Evolutionary conservation across 2,113 vertebrate species (phyloP), one percentile per base, ranked within the genome.

Genomic region (cattle (Bos taurus)): DNA sequence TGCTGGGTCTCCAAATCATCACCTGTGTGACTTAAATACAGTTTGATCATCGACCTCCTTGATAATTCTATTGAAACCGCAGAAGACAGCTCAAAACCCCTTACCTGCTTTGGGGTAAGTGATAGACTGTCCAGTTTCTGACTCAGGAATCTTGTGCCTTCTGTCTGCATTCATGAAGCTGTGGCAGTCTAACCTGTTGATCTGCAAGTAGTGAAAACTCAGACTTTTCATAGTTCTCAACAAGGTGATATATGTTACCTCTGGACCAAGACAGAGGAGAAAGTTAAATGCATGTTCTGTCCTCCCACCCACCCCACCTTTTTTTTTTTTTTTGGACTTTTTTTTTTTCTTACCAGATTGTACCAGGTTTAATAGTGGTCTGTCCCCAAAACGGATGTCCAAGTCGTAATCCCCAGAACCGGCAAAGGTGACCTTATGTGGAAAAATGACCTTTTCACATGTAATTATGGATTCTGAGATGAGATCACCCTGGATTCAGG

Each of bases 281-380:
- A 84, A 59, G 50, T 50, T 67, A 16, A 50, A 85, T 60, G 15
- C 23, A 67, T 71, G 28, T 5, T 19, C 17, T 74, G 15, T 30
- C 21, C 9, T 16, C 40, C 8, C 1, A 0, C 15, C 8, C 16
- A 19, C 15, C 1, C 4, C 12, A 15, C 2, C 17, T 52, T 64
- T 57, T 28, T 28, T 12, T 26, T 43, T 46, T 14, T 14, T 14
- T 30, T 16, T 16, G 23, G 4, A 40, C 4, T 15, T n/a, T 33
- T 19, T 67, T 36, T 21, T 36, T 21, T 62, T 7, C 60, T 64
- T 21, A 71, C n/a, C 64, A 71, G 64, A 71, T 21, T 36, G 64
- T 36, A 71, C 33, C n/a, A 71, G 16, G 17, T 21, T 36, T 19
- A 36, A 71, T 21, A 21, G 64, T 36, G n/a, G n/a, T 36, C 43